Evolutionary conservation across 2,113 vertebrate species (phyloP), one percentile per base, ranked within the genome.

Genomic region (Brachyhypopomus gauderio): DNA sequence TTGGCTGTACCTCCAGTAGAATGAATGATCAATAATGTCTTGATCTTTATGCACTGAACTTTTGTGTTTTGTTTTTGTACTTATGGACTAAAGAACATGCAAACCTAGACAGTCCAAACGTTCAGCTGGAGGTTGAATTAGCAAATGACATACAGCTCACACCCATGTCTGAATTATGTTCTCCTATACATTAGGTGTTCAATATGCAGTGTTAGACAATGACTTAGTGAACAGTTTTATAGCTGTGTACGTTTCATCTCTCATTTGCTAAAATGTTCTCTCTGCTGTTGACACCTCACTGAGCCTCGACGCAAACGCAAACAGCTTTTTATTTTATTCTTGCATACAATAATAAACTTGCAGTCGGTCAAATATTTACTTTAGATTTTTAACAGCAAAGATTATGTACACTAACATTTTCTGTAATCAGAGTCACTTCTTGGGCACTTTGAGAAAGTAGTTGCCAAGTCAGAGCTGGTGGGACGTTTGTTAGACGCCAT

Each of bases 171-270:
- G 41, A 11, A 23, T 72, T 27, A 62, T 3, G n/a, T 36, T 73
- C 22, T 56, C 22, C 20, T 6, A 41, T 25, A 25, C 41, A 63
- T 9, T 23, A 66, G 22, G 70, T 16, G 4, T 72, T 73, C 16
- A 60, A 75, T 36, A 60, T 55, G 58, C 72, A 81, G 80, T 81
- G 70, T 81, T 81, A 81, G 34, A 60, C 17, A 48, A 34, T 5
- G 55, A 69, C 25, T 76, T 70, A 30, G 34, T 67, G 25, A 27
- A 73, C 38, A 58, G 34, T 52, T 58, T 9, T 73, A 58, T 27
- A 14, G 17, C 52, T 52, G 3, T 19, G 58, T 72, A 30, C 52
- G 3, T 30, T 72, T 20, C 36, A 59, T 75, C 38, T 75, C 72
- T 62, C 58, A 62, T 55, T 19, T 22, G 30, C 56, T 36, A 19